Evolutionary conservation across 2,797 vertebrate species (phyloP).

Genomic region (Oreochromis grahami): DNA sequence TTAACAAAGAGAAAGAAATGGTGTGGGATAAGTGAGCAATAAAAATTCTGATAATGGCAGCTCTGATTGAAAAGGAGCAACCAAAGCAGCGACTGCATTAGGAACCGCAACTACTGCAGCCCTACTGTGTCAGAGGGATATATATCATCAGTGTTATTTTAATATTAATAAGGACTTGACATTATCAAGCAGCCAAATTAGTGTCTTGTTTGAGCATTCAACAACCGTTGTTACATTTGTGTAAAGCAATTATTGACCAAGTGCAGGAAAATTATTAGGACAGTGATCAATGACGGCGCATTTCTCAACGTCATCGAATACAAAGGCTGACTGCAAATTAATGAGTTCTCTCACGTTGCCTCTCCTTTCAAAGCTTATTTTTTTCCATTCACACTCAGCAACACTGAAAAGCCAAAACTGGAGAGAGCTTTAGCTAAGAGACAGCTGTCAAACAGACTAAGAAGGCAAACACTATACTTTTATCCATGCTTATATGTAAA

Average conservation of each 20-base stretch:
- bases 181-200: conserved; percentile 8
- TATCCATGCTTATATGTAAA: conserved; percentile 43
- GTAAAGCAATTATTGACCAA: background rate
- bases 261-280: conserved; percentile 19
- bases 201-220: background rate
- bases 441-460: conserved; percentile 55
- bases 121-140: background rate
- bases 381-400: conserved; percentile 38
- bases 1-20: background rate
- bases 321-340: conserved; percentile 37
- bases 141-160: background rate
- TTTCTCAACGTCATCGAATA: conserved; percentile 30
- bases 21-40: background rate
- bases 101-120: background rate
- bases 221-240: background rate
- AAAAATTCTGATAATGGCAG: background rate
- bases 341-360: conserved; percentile 17
- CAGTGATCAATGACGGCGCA: conserved; percentile 8
- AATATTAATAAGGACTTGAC: background rate
- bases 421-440: conserved; percentile 47
- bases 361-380: conserved; percentile 37
- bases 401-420: conserved; percentile 37
- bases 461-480: conserved; percentile 57
- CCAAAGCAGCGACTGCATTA: background rate
- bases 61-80: background rate